Base-by-base conservation (phyloP, 2,113 vertebrate species). In the Bambusicola thoracicus region DNA sequence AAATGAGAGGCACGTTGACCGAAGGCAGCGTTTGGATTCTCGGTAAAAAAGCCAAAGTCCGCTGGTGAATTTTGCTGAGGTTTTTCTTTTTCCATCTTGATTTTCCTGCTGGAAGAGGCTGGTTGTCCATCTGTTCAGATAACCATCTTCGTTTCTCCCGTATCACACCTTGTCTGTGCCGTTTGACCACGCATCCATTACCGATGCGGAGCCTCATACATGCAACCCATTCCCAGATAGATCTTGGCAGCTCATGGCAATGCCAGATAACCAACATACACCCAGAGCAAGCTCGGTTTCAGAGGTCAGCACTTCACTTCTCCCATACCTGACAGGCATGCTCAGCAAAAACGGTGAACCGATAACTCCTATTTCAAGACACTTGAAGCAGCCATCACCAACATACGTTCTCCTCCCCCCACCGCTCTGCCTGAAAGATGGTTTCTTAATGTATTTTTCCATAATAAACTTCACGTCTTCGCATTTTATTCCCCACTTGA, bases 401-500 rank as follows among this genome's bases (percentile, higher is more conserved):
- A 20, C 34, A 29, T 12, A 30, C 3, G 1, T 66, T 55, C 4
- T 0, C 72, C 72, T 93, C 63, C 49, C 49, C 59, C 49, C 46
- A 32, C 30, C 7, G 7, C 63, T 59, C 40, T 6, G 15, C 81
- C 82, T 92, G 81, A 85, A 91, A 83, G 41, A 92, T 43, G 53
- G 49, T n/a, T 89, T 87, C 95, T 94, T 94, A 91, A 94, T 94
- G 81, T 87, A 80, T 76, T 95, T 95, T 92, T 81, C 84, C 88
- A 46, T 89, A 79, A 96, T 92, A 90, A 94, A 95, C 83, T 87
- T 92, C 90, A 86, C 11, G 0, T 92, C 80, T 89, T 77, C 34
- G 19, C 88, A 56, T 91, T 96, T 94, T 93, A 93, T 94, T 94
- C 95, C 93, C 94, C 90, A 76, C 84, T 89, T 55, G 94, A 94